phyloP scores from a whole-genome alignment of 2,113 vertebrate species.

The Scomber scombrus region DNA sequence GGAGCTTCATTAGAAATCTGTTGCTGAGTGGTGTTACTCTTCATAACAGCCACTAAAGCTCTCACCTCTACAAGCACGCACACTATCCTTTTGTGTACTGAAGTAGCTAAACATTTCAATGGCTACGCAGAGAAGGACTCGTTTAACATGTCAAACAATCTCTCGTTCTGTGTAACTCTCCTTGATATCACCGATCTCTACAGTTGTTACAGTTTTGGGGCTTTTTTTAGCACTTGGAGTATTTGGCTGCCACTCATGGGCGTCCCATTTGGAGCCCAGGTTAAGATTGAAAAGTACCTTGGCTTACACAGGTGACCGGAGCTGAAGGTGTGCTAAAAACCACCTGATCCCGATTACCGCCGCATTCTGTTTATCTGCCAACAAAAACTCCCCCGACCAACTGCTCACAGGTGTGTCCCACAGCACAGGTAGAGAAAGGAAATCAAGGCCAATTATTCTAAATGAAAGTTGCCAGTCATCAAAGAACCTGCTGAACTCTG shows the following conservation, averaged over 20 bases:
- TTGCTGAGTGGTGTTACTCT: conserved; percentile 20
- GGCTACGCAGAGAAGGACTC: conserved; percentile 24
- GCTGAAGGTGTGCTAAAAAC: conserved; percentile 58
- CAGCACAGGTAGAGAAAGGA: conserved; percentile 11
- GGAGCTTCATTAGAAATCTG: not conserved
- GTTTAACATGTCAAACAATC: conserved; percentile 21
- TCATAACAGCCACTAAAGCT: conserved; percentile 37
- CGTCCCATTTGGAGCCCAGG: not conserved
- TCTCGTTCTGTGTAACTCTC: not conserved
- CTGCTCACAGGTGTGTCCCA: conserved; percentile 38
- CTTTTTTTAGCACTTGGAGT: not conserved
- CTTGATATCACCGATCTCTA: not conserved
- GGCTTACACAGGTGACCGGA: conserved; percentile 58
- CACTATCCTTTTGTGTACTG: conserved; percentile 34
- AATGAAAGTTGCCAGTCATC: not conserved
- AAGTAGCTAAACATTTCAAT: conserved; percentile 45
- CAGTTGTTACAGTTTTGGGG: not conserved
- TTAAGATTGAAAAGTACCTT: conserved; percentile 14
- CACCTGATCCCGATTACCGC: conserved; percentile 64
- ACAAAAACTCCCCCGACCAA: conserved; percentile 38
- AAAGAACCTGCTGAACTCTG: conserved; percentile 17
- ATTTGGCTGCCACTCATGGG: not conserved
- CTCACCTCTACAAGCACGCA: conserved; percentile 31
- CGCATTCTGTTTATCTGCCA: conserved; percentile 35
- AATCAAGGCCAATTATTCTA: not conserved